Evolutionary conservation across 2,113 vertebrate species (phyloP).

Genomic region (Zapus hudsonius): DNA sequence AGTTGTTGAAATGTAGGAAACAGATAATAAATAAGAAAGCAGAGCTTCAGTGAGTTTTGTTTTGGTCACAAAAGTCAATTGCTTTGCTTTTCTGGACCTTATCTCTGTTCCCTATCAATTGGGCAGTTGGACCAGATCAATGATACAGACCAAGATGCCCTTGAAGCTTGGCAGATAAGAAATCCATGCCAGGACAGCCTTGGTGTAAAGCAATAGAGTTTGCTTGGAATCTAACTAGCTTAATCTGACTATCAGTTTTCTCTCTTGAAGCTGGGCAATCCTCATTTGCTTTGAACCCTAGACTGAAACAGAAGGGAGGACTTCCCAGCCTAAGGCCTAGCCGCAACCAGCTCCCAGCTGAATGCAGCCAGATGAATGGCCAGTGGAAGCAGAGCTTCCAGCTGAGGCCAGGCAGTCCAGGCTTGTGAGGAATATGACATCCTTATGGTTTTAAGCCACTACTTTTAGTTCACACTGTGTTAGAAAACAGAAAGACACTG

Average conservation of each 20-base stretch:
- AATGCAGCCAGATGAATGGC: background rate
- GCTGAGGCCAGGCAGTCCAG: background rate
- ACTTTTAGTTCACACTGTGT: background rate
- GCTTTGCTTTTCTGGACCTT: background rate
- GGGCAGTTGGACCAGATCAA: background rate
- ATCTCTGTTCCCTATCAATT: background rate
- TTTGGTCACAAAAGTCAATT: constrained; percentile 1
- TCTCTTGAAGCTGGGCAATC: background rate
- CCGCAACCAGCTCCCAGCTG: background rate
- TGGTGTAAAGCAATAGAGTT: background rate
- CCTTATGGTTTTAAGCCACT: background rate
- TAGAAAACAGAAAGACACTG: background rate
- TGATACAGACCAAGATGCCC: background rate
- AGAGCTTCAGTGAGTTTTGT: background rate
- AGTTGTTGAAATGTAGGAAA: background rate
- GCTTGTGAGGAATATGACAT: background rate
- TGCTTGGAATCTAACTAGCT: background rate
- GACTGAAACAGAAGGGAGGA: background rate
- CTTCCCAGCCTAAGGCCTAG: background rate
- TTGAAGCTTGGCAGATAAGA: background rate
- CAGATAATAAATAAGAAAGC: constrained; percentile 2
- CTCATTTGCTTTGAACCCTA: background rate
- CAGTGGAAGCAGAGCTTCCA: background rate
- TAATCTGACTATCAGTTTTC: background rate
- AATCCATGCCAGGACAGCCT: background rate